phyloP scores from a whole-genome alignment of 2,113 vertebrate species.

The Gambusia affinis region DNA sequence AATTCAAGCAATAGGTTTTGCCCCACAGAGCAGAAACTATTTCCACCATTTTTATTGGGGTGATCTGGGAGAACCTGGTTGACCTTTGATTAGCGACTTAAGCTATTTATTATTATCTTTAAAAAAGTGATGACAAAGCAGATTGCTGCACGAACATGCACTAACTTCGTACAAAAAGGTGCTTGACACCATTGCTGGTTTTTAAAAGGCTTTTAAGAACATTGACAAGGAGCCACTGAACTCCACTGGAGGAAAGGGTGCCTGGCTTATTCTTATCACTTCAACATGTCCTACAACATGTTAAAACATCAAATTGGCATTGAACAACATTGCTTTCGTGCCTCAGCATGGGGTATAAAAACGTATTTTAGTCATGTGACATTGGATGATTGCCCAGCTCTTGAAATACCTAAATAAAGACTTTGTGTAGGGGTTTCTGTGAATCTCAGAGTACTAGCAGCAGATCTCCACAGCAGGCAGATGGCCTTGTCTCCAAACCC shows the following conservation, averaged over 20 bases:
- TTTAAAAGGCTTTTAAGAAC: neutral
- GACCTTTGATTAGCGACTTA: neutral
- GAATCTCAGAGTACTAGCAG: constrained; percentile 7
- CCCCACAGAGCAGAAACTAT: too few species aligned
- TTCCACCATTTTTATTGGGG: too few species aligned
- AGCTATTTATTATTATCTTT: neutral
- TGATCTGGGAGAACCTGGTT: too few species aligned
- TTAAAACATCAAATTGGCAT: too few species aligned
- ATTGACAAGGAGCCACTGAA: neutral
- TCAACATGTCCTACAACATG: neutral
- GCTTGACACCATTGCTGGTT: neutral
- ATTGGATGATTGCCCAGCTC: constrained; percentile 36
- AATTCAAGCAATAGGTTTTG: too few species aligned
- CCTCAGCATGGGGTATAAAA: neutral
- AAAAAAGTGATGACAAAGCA: neutral
- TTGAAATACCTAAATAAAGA: constrained; percentile 54
- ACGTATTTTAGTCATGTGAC: constrained; percentile 6
- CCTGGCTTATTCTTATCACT: neutral
- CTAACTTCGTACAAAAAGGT: neutral
- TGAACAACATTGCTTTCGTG: neutral
- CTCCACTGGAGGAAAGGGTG: neutral
- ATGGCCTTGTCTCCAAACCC: constrained; percentile 74
- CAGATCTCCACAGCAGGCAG: constrained; percentile 62
- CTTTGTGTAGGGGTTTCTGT: constrained; percentile 23
- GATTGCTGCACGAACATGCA: neutral